These are phyloP conservation scores for Drosophila borborema DNA, from an alignment of 2,888 invertebrate species.

Conservation along the genomic window DNA sequence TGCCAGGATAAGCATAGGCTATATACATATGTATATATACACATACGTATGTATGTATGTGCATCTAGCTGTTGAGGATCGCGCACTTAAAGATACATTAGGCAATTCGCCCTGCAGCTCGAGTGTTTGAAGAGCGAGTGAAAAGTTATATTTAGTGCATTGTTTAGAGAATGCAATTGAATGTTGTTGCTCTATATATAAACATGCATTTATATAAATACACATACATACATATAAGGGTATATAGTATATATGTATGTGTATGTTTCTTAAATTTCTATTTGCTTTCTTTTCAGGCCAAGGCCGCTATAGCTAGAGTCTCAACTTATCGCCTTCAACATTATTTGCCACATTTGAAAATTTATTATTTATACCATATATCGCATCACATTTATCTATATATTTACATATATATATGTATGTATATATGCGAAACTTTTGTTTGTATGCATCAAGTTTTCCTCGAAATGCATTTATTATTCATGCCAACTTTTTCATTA, in stretches of 20 bases:
- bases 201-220: neutral
- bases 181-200: neutral
- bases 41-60: too few species aligned
- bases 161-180: slow-evolving; percentile 50
- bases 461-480: slow-evolving; percentile 77
- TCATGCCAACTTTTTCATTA: slow-evolving; percentile 81
- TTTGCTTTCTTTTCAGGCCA: slow-evolving; percentile 46
- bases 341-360: slow-evolving; percentile 24
- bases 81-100: slow-evolving; percentile 49
- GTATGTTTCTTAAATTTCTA: slow-evolving; percentile 8
- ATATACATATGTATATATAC: neutral
- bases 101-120: slow-evolving; percentile 28
- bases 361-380: slow-evolving; percentile 51
- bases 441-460: slow-evolving; percentile 55
- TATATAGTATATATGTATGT: neutral
- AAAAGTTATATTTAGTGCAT: slow-evolving; percentile 52
- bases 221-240: neutral
- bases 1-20: slow-evolving; percentile 45
- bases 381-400: slow-evolving; percentile 15
- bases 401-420: slow-evolving; percentile 23
- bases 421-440: slow-evolving; percentile 48
- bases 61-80: slow-evolving; percentile 15
- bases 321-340: neutral
- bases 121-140: slow-evolving; percentile 30
- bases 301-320: slow-evolving; percentile 30